Conservation (phyloP, 1,140 invertebrate genomes). For the Drosophila simulans region DNA sequence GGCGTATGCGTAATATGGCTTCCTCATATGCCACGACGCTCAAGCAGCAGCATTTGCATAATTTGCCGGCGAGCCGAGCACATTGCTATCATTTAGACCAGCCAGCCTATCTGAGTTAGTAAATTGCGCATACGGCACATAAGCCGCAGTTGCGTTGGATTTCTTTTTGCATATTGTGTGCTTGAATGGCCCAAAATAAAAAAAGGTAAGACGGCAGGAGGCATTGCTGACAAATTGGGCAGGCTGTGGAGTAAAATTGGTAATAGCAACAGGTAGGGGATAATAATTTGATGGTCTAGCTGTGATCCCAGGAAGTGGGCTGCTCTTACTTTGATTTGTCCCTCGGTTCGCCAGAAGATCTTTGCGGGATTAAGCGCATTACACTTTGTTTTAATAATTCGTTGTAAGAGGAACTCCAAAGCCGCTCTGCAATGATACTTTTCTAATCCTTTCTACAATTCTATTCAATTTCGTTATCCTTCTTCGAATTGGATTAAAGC, state of each 20-base stretch:
- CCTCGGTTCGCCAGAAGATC: neutral
- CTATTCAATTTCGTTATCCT: constrained; percentile 10
- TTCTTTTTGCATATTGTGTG: constrained; percentile 9
- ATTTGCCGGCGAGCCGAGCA: constrained; percentile 61
- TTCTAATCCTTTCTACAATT: constrained; percentile 4
- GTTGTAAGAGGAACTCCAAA: neutral
- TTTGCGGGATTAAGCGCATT: neutral
- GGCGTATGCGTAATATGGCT: constrained; percentile 76
- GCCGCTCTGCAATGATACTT: neutral
- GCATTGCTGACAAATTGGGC: neutral
- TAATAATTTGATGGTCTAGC: constrained; percentile 25
- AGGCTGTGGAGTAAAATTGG: constrained; percentile 15
- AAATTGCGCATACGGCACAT: constrained; percentile 77
- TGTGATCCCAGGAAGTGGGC: constrained; percentile 2
- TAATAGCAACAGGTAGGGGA: constrained; percentile 34
- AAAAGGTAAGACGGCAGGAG: neutral
- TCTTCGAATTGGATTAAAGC: constrained; percentile 1
- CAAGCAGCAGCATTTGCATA: constrained; percentile 60
- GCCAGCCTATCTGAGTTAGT: constrained; percentile 71
- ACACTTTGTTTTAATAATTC: neutral
- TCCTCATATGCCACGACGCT: constrained; percentile 66
- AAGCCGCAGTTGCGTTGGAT: constrained; percentile 41
- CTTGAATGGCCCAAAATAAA: neutral
- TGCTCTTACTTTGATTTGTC: neutral
- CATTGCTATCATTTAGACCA: constrained; percentile 73